Evolutionary conservation across 2,888 invertebrate species (phyloP).

Genomic region (Limenitis camilla): DNA sequence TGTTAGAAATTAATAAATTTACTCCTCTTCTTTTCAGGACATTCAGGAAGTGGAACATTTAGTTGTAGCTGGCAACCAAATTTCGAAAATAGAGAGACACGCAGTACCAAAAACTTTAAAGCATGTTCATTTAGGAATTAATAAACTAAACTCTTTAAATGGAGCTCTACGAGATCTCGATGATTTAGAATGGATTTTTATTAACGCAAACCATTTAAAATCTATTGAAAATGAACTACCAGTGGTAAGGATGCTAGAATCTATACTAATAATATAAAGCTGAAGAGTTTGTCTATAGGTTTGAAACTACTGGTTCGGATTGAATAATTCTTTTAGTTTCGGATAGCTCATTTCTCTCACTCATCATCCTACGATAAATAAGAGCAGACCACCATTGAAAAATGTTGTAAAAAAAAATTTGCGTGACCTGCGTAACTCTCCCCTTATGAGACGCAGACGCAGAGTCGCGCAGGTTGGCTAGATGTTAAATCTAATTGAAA

Average conservation of each 20-base stretch:
- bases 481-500: too few relatives aligned
- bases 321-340: too few relatives aligned
- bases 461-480: too few relatives aligned
- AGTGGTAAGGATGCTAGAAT: conserved; percentile 56
- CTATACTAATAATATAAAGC: too few relatives aligned
- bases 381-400: too few relatives aligned
- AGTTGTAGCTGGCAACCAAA: conserved; percentile 83
- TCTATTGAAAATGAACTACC: conserved; percentile 86
- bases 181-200: conserved; percentile 84
- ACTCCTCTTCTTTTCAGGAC: conserved; percentile 37
- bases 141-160: conserved; percentile 82
- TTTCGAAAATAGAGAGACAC: conserved; percentile 81
- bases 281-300: too few relatives aligned
- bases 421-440: too few relatives aligned
- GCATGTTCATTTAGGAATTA: conserved; percentile 83
- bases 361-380: too few relatives aligned
- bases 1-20: neutral
- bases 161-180: conserved; percentile 84
- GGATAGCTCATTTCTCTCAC: too few relatives aligned
- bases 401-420: neutral
- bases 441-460: too few relatives aligned
- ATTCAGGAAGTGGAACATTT: conserved; percentile 78
- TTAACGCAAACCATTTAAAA: conserved; percentile 84
- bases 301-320: too few relatives aligned
- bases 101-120: conserved; percentile 80